A percentile compares a stretch with the other conserved stretches of the same genome.
Evolutionary conservation across 1,140 invertebrate species (phyloP).

Genomic region (Heterodera carotae): DNA sequence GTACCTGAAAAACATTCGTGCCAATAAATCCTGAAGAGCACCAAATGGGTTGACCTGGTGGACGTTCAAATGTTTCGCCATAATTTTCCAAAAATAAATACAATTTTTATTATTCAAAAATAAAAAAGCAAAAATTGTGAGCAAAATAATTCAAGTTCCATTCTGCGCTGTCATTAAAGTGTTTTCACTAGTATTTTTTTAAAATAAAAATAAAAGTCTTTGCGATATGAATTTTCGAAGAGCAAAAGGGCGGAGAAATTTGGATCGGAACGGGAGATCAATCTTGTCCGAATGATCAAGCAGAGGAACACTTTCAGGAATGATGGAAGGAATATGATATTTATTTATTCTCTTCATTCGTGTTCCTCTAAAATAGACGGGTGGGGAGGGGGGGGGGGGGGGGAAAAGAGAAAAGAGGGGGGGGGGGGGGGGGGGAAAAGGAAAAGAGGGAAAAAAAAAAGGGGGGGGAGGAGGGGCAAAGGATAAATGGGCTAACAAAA

Average conservation of each 20-base stretch:
- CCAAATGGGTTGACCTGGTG: slow-evolving; percentile 46
- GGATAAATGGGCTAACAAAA: no score
- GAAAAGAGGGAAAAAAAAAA: no score
- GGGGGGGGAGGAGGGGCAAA: no score
- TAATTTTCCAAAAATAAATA: not conserved
- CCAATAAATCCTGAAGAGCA: slow-evolving; percentile 54
- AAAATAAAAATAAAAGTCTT: not conserved
- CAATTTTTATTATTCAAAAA: not conserved
- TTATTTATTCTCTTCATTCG: not conserved
- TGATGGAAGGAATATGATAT: not conserved
- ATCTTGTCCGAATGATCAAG: not conserved
- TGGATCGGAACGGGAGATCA: not conserved
- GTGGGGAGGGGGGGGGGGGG: no score
- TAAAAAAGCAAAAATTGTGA: not conserved
- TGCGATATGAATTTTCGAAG: not conserved
- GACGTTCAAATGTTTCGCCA: slow-evolving; percentile 10
- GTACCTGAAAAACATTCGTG: slow-evolving; percentile 49
- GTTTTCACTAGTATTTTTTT: no score
- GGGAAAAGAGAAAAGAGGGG: no score
- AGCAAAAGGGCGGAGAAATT: not conserved
- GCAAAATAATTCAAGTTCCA: not conserved
- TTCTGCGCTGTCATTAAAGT: no score
- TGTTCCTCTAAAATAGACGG: not conserved
- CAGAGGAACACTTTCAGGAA: slow-evolving; percentile 4
- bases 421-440: no score